phyloP scores from a whole-genome alignment of 2,113 vertebrate species.

The Apistogramma diplotaenia region DNA sequence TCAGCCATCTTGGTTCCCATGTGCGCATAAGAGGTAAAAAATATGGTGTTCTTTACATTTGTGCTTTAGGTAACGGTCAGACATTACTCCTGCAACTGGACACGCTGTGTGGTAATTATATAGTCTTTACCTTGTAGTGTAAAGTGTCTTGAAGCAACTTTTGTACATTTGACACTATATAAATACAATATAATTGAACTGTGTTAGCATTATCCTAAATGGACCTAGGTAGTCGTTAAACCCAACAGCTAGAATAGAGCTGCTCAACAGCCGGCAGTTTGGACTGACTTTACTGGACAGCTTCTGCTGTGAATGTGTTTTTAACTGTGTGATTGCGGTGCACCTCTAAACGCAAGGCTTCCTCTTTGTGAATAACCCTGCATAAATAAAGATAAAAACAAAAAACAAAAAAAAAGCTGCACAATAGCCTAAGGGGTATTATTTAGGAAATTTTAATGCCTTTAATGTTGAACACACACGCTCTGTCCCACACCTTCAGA shows the following conservation, averaged over 20 bases:
- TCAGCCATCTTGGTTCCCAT: not conserved
- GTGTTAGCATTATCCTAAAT: not conserved
- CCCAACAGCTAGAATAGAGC: not conserved
- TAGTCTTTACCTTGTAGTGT: too few relatives aligned
- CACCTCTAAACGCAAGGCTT: not conserved
- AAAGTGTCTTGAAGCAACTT: too few relatives aligned
- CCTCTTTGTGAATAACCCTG: not conserved
- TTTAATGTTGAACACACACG: not conserved
- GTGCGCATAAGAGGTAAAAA: not conserved
- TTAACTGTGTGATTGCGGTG: not conserved
- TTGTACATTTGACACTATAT: too few relatives aligned
- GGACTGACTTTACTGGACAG: not conserved
- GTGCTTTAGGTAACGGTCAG: not conserved
- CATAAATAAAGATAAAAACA: not conserved
- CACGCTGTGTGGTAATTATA: too few relatives aligned
- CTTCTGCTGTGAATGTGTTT: not conserved
- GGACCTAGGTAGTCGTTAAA: not conserved
- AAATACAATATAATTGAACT: too few relatives aligned
- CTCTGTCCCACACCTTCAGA: constrained; percentile 18
- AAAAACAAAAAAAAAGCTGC: not conserved
- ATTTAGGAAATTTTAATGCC: constrained; percentile 7
- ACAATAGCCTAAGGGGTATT: not conserved
- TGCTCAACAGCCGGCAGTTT: not conserved
- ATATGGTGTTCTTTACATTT: not conserved
- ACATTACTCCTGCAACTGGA: not conserved